Percentiles rank a stretch among this genome's conserved stretches.
Conservation (phyloP, 2,888 invertebrate genomes). For the Lepetodrilus schrolli region DNA sequence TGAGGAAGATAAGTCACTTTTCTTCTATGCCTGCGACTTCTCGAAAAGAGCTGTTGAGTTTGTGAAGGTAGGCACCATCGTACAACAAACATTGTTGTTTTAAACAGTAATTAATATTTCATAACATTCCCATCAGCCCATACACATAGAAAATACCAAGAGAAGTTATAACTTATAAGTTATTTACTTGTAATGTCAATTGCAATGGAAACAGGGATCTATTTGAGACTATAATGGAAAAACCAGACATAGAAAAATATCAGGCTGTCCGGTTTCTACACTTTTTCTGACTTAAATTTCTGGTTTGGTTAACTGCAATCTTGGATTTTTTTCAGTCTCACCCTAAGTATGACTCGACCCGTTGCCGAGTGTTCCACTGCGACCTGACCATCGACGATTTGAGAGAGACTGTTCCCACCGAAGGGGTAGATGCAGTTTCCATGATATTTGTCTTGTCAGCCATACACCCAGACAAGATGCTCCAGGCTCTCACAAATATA, state of each 20-base stretch:
- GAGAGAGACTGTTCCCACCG: conserved; percentile 76
- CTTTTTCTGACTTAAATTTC: too few relatives aligned
- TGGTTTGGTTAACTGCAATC: too few relatives aligned
- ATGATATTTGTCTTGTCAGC: conserved; percentile 96
- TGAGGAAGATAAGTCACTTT: conserved; percentile 84
- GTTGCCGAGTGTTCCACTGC: conserved; percentile 86
- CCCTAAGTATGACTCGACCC: conserved; percentile 80
- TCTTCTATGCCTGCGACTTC: conserved; percentile 91
- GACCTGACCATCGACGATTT: conserved; percentile 86
- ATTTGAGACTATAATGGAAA: too few relatives aligned
- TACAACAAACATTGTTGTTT: too few relatives aligned
- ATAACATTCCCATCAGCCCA: too few relatives aligned
- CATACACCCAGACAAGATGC: conserved; percentile 90
- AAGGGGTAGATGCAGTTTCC: conserved; percentile 85
- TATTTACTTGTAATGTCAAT: too few relatives aligned
- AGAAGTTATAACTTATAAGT: too few relatives aligned
- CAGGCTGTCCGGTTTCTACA: too few relatives aligned
- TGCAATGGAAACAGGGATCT: too few relatives aligned
- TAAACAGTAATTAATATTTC: too few relatives aligned
- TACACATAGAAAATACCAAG: too few relatives aligned
- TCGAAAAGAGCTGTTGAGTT: conserved; percentile 92
- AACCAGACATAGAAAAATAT: too few relatives aligned
- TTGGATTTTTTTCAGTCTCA: conserved; percentile 64
- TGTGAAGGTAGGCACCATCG: conserved; percentile 81
- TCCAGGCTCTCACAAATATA: conserved; percentile 79